Percentiles rank a stretch among this genome's conserved stretches.
These are phyloP conservation scores for Phenganax subtilis DNA, from an alignment of 92 coral and sea anemone genomes.

Conservation along the genomic window DNA sequence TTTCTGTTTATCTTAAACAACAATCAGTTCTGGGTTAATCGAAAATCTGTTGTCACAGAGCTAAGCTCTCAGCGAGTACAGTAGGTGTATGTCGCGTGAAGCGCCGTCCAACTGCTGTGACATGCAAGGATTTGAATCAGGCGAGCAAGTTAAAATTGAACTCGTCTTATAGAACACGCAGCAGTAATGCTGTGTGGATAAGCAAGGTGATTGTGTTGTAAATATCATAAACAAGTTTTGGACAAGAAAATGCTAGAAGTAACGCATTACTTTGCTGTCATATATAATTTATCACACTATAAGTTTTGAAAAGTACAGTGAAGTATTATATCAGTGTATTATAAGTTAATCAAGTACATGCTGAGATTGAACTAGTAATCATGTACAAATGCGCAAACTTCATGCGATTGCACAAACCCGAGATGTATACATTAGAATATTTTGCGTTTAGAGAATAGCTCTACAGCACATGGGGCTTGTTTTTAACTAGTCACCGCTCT, in stretches of 20 bases:
- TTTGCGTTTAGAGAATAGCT: too few relatives aligned
- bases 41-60: slow-evolving; percentile 3
- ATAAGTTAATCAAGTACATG: neutral
- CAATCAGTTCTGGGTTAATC: slow-evolving; percentile 11
- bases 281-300: neutral
- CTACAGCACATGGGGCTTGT: too few relatives aligned
- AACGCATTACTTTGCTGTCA: neutral
- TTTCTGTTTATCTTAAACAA: neutral
- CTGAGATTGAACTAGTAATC: neutral
- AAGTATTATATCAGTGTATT: neutral
- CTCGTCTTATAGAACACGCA: slow-evolving; percentile 11
- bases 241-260: neutral
- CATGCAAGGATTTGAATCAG: slow-evolving; percentile 7
- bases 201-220: slow-evolving; percentile 20
- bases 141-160: neutral
- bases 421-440: too few relatives aligned
- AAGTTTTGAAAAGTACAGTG: neutral
- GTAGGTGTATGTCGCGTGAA: slow-evolving; percentile 13
- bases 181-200: slow-evolving; percentile 41
- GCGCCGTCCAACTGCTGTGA: slow-evolving; percentile 30
- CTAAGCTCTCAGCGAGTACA: slow-evolving; percentile 12
- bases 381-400: neutral
- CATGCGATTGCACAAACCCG: too few relatives aligned
- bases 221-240: slow-evolving; percentile 30
- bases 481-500: too few relatives aligned